Conservation (phyloP, 2,888 invertebrate species). For the Aphidius colemani region DNA sequence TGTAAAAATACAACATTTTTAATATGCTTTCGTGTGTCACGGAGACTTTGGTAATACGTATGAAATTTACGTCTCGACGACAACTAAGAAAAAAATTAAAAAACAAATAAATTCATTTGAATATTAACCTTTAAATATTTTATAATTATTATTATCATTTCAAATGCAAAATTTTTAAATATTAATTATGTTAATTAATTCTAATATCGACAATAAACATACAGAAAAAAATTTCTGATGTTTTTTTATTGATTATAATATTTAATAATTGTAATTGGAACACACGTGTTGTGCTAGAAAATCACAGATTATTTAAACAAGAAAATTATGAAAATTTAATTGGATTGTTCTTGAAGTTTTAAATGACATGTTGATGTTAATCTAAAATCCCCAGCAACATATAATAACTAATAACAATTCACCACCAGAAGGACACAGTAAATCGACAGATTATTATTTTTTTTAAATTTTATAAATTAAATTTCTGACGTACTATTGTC, state of each 20-base stretch:
- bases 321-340: constrained; percentile 24
- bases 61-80: constrained; percentile 3
- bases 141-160: too few species aligned
- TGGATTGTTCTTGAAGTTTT: constrained; percentile 21
- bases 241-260: background rate
- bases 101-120: background rate
- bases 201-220: too few species aligned
- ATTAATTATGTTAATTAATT: too few species aligned
- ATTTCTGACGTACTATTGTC: too few species aligned
- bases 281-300: background rate
- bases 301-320: constrained; percentile 9
- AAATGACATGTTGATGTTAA: constrained; percentile 23
- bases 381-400: constrained; percentile 7
- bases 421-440: constrained; percentile 13
- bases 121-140: background rate
- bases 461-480: background rate
- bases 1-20: background rate
- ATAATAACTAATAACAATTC: constrained; percentile 6
- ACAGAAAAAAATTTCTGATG: too few species aligned
- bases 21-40: constrained; percentile 35
- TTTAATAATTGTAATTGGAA: background rate
- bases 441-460: constrained; percentile 13
- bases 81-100: constrained; percentile 14
- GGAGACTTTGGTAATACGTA: constrained; percentile 19
- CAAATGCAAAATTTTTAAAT: too few species aligned